Conservation (phyloP, 2,888 invertebrate species). For the Therioaphis trifolii region DNA sequence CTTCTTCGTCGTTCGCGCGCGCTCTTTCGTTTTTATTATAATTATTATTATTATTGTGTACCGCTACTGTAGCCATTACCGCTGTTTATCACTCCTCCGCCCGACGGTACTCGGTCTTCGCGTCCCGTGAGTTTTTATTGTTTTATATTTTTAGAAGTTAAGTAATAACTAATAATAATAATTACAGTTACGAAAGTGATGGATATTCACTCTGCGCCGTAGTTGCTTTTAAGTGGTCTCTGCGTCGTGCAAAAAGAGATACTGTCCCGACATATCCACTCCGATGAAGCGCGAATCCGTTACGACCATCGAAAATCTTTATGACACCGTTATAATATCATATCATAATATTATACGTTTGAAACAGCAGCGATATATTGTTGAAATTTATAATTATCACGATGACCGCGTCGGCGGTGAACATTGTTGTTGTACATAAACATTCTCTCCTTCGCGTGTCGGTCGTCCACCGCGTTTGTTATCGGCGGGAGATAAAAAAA, state of each 20-base stretch:
- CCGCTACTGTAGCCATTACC: background rate
- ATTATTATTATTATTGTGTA: background rate
- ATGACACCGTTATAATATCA: too few relatives aligned
- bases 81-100: background rate
- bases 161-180: background rate
- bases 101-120: background rate
- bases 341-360: too few relatives aligned
- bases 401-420: too few relatives aligned
- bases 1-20: background rate
- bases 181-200: background rate
- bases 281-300: too few relatives aligned
- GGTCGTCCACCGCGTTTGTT: too few relatives aligned
- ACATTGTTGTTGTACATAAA: background rate
- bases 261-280: too few relatives aligned
- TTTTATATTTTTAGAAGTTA: constrained; percentile 36
- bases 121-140: constrained; percentile 30
- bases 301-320: too few relatives aligned
- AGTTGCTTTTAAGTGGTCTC: too few relatives aligned
- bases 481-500: background rate
- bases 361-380: background rate
- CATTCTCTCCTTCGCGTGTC: constrained; percentile 2
- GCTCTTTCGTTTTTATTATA: constrained; percentile 15
- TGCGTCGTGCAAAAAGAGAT: too few relatives aligned
- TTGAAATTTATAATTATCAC: background rate
- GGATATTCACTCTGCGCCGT: too few relatives aligned